Evolutionary conservation across 2,888 invertebrate genomes (phyloP).

Genomic region (Gari tellinella): DNA sequence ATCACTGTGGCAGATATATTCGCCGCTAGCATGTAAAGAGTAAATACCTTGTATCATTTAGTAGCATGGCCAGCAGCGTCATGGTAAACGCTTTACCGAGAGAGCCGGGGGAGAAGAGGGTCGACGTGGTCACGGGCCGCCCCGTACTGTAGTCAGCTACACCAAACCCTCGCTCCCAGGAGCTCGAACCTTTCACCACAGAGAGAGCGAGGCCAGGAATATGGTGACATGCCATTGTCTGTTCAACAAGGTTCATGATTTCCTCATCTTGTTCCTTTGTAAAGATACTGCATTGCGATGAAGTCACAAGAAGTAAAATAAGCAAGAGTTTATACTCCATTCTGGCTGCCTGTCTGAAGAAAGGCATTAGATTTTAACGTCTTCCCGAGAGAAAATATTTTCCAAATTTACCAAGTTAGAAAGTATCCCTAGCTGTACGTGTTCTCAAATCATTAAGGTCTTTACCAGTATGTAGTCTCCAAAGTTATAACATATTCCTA

Average conservation of each 20-base stretch:
- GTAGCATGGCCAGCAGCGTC: conserved; percentile 30
- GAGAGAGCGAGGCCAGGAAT: conserved; percentile 67
- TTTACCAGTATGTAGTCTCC: too few relatives aligned
- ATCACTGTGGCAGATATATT: too few relatives aligned
- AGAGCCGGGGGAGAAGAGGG: conserved; percentile 54
- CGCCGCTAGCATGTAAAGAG: too few relatives aligned
- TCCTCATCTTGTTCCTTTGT: conserved; percentile 12
- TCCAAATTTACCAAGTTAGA: too few relatives aligned
- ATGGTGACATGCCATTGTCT: conserved; percentile 55
- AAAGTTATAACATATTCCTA: too few relatives aligned
- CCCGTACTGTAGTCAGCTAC: conserved; percentile 41
- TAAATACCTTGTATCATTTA: conserved; percentile 34
- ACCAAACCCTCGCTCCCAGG: conserved; percentile 52
- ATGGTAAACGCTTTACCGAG: conserved; percentile 53
- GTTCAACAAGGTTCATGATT: not conserved
- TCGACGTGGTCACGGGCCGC: conserved; percentile 32
- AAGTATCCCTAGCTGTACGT: too few relatives aligned
- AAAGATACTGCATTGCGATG: not conserved
- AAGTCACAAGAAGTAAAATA: too few relatives aligned
- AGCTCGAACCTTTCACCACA: conserved; percentile 55
- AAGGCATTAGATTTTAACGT: too few relatives aligned
- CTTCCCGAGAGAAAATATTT: too few relatives aligned
- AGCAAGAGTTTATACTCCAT: too few relatives aligned
- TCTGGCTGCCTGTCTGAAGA: too few relatives aligned
- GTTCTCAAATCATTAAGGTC: too few relatives aligned